Percentiles rank a stretch among this genome's conserved stretches.
phyloP scores from a whole-genome alignment of 2,797 vertebrate genomes.

The Acanthurus leucopareius region DNA sequence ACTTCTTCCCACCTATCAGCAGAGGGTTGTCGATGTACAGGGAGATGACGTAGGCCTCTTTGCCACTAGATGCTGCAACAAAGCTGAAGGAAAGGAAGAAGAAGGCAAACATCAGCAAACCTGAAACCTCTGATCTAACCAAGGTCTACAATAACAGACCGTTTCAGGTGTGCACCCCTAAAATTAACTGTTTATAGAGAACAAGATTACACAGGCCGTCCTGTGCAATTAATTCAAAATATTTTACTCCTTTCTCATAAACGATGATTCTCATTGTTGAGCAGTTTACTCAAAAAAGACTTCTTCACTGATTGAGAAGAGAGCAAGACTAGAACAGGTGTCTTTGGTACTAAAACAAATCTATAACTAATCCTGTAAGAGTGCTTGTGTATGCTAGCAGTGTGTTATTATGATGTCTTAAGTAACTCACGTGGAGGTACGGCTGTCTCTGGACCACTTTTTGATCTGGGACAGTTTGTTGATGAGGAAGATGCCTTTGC shows the following conservation, averaged over 20 bases:
- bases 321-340: background rate
- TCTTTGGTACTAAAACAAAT: background rate
- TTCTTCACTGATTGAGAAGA: background rate
- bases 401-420: background rate
- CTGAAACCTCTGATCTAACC: too few relatives aligned
- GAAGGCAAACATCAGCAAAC: background rate
- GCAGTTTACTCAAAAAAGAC: background rate
- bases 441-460: constrained; percentile 98
- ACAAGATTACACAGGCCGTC: background rate
- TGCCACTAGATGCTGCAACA: constrained; percentile 90
- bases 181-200: background rate
- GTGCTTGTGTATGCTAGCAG: too few relatives aligned
- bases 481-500: constrained; percentile 99
- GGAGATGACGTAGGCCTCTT: constrained; percentile 98
- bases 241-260: background rate
- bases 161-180: too few relatives aligned
- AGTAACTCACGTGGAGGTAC: constrained; percentile 93
- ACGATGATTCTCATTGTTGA: background rate
- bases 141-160: too few relatives aligned
- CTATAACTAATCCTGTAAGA: too few relatives aligned
- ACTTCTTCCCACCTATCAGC: constrained; percentile 97
- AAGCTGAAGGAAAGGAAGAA: constrained; percentile 81
- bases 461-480: constrained; percentile 99
- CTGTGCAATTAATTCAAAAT: background rate
- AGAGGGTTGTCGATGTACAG: constrained; percentile 97